Evolutionary conservation across 2,888 invertebrate species (phyloP).

Genomic region (Nezara viridula): DNA sequence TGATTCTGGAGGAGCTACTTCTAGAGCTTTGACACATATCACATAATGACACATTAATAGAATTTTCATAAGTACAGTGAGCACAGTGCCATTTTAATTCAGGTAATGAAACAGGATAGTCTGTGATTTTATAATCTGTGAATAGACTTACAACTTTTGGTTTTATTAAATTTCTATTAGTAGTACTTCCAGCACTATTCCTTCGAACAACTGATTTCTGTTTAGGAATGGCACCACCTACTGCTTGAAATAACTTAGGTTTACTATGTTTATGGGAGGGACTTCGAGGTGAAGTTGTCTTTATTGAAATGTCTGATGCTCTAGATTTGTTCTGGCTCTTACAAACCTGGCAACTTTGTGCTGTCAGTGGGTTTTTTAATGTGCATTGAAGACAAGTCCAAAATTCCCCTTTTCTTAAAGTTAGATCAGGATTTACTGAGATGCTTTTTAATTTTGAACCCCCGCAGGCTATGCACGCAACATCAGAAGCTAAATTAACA

Average conservation of each 20-base stretch:
- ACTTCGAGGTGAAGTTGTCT: constrained; percentile 69
- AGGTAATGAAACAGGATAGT: constrained; percentile 4
- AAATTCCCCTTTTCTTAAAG: constrained; percentile 79
- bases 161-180: constrained; percentile 56
- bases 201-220: constrained; percentile 63
- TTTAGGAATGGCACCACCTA: constrained; percentile 65
- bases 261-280: constrained; percentile 72
- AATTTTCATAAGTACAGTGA: constrained; percentile 86
- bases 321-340: constrained; percentile 73
- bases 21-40: constrained; percentile 83
- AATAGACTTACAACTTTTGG: constrained; percentile 58
- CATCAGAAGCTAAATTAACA: constrained; percentile 79
- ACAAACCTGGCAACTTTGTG: constrained; percentile 81
- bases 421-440: constrained; percentile 76
- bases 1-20: constrained; percentile 68
- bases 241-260: constrained; percentile 60
- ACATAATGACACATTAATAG: constrained; percentile 74
- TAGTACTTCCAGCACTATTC: constrained; percentile 60
- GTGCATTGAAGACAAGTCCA: constrained; percentile 89
- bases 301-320: constrained; percentile 69
- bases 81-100: constrained; percentile 78
- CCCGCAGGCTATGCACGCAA: constrained; percentile 88
- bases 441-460: constrained; percentile 84
- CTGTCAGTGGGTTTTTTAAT: constrained; percentile 81
- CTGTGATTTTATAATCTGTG: constrained; percentile 42